Base-by-base conservation (phyloP, 1,140 invertebrate species). In the Palaemon carinicauda region DNA sequence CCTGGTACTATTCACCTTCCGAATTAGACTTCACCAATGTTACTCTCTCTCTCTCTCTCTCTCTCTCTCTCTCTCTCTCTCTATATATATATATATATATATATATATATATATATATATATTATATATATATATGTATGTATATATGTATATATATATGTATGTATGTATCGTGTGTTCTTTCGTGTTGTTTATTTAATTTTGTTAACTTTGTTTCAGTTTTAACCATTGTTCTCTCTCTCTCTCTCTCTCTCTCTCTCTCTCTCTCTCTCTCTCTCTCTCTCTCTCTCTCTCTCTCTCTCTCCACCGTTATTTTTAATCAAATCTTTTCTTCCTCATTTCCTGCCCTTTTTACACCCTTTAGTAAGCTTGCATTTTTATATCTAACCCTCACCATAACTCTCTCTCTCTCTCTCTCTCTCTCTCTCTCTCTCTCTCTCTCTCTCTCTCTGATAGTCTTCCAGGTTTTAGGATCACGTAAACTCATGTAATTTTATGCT, bases 391-490 rank as follows among this genome's bases (percentile, higher is more conserved):
- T 27, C 24, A 17, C 33, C 69, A 24, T 24, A 29, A 5, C 71
- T 74, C 71, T 74, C 71, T 74, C 71, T 74, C 71, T 74, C 71
- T 74, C 71, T 74, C 71, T 74, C 71, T 74, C 71, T 74, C 71
- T 74, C 29, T 74, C 71, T 73, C 41, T 41, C 41, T 41, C 41
- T 41, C 41, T 41, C 41, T 41, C 41, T 41, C 41, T 41, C 41
- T 41, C 41, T 41, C 41, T 41, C 3, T 9, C 9, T 9, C 33
- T 5, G 41, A 41, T 41, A 41, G 41, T 41, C 41, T 41, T 41
- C 41, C 41, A 9, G 7, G 41, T 41, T 41, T 41, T 41, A 41
- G 41, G 41, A 41, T 41, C 41, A 41, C 41, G 5, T 41, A 41
- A 41, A 41, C 7, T 12, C 41, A 41, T 41, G 41, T 41, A 41